Evolutionary conservation across 2,113 vertebrate genomes (phyloP), one percentile per base, ranked within the genome.

Genomic region (Brachyhypopomus occidentalis): DNA sequence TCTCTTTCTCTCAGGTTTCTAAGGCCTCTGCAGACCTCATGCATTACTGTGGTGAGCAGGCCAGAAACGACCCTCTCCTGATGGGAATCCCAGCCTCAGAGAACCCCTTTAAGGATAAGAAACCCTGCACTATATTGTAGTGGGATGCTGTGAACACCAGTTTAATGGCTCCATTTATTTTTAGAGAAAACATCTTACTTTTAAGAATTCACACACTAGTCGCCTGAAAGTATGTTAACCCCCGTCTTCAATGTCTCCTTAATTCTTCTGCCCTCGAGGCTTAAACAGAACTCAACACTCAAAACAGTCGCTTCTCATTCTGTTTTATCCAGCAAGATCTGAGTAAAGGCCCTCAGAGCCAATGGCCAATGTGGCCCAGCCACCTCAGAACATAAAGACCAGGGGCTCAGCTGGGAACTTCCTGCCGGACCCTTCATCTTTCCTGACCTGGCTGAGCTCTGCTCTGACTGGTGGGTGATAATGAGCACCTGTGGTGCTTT

Each of bases 51-150:
- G 94, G 95, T 77, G 96, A 97, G 45, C 96, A 96, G 0, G 95
- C 95, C 87, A 95, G 95, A 91, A 94, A 93, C 3, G 96, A 98
- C 70, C 96, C 95, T 0, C 71, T 97, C 87, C 95, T 98, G 2
- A 94, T 95, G 88, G 96, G 96, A 4, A 94, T 98, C 1, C 95
- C 96, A 0, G 90, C 96, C 7, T 97, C 96, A 0, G 96, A 98
- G 91, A 98, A 98, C 90, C 96, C 96, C 8, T 97, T 98, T 93
- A 98, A 96, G 90, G 96, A 98, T 90, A 98, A 97, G 89, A 97
- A 96, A 83, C 96, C 95, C 4, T 98, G 96, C 88, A 90, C 93
- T 84, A 92, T 98, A 85, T 90, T 97, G 85, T 98, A 97, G 91
- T 88, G 45, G 23, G 74, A 77, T 36, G 55, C 55, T 67, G 9